phyloP scores from a whole-genome alignment of 1,140 invertebrate genomes.

The Helicoverpa armigera region DNA sequence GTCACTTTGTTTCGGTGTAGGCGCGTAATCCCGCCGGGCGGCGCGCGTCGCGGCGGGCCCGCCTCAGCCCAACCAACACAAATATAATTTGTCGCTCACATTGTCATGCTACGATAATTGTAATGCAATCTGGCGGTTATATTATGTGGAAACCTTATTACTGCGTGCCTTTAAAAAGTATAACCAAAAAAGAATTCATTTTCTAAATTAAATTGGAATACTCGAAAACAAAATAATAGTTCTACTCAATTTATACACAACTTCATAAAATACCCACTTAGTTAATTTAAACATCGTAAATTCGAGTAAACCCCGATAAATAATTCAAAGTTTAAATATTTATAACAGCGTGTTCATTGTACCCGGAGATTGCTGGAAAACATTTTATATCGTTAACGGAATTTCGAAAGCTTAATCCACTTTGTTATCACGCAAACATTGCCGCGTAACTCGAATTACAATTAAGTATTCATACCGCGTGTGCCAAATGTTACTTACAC shows the following conservation, averaged over 20 bases:
- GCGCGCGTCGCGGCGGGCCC: constrained; percentile 6
- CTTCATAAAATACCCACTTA: neutral
- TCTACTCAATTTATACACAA: too few relatives aligned
- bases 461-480: constrained; percentile 43
- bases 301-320: neutral
- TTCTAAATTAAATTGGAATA: too few relatives aligned
- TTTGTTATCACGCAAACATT: constrained; percentile 38
- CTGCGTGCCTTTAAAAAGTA: neutral
- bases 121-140: constrained; percentile 16
- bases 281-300: neutral
- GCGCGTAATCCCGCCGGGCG: constrained; percentile 40
- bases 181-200: neutral
- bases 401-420: constrained; percentile 39
- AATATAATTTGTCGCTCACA: constrained; percentile 49
- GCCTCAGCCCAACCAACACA: neutral
- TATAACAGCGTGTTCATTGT: constrained; percentile 13
- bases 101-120: constrained; percentile 37
- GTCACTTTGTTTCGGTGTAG: constrained; percentile 34
- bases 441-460: constrained; percentile 39
- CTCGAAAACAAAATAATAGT: too few relatives aligned
- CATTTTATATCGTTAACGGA: constrained; percentile 37
- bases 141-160: neutral
- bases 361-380: constrained; percentile 13
- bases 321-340: constrained; percentile 27
- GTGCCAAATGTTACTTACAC: constrained; percentile 39